Evolutionary conservation across 2,113 vertebrate genomes (phyloP).

Genomic region (Ia io): DNA sequence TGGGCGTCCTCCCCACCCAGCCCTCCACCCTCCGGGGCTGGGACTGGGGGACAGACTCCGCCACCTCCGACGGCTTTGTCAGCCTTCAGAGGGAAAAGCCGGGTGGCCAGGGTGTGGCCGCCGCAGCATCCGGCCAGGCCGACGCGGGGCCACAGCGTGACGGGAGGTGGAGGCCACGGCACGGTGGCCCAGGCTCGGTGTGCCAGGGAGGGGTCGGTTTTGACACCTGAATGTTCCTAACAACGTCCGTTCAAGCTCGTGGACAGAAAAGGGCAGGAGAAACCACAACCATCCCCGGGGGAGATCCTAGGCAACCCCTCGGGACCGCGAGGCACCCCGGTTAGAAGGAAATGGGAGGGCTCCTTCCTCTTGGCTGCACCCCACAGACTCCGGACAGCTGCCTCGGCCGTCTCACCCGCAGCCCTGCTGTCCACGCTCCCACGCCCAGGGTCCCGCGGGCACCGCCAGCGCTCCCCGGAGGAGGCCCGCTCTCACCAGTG

Average conservation of each 20-base stretch:
- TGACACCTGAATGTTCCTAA: not conserved
- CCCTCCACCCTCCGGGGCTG: not conserved
- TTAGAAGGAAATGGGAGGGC: not conserved
- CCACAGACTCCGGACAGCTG: too few species aligned
- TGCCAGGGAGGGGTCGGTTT: not conserved
- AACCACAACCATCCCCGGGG: not conserved
- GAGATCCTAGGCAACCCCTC: not conserved
- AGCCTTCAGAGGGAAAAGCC: too few species aligned
- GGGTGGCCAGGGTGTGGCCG: not conserved
- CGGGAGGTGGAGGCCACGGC: too few species aligned
- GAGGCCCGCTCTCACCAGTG: constrained; percentile 79
- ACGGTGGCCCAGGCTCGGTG: not conserved
- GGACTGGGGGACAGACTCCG: not conserved
- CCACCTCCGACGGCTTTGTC: too few species aligned
- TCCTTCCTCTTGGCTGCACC: too few species aligned
- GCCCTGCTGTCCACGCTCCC: too few species aligned
- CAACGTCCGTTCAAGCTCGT: not conserved
- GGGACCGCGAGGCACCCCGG: not conserved
- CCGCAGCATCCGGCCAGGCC: not conserved
- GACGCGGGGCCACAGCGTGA: too few species aligned
- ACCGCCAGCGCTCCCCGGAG: too few species aligned
- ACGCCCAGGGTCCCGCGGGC: not conserved
- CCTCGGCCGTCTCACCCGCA: too few species aligned
- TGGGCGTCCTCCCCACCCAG: not conserved
- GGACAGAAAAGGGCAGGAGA: not conserved